Conservation (phyloP, 2,797 vertebrate genomes). For the Channa striata region DNA sequence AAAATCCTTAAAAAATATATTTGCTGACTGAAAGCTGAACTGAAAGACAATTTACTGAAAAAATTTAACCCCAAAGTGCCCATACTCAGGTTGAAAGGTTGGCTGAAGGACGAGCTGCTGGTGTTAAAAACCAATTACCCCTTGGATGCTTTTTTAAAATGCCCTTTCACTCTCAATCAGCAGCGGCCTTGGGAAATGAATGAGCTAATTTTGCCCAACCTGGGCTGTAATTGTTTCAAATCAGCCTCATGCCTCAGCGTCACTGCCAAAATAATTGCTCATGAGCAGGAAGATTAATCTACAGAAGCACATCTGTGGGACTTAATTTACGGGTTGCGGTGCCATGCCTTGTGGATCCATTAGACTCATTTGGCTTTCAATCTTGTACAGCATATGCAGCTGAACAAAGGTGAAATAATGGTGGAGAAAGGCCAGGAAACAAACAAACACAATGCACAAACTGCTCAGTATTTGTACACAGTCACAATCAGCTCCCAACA, state of each 20-base stretch:
- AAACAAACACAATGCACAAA: constrained; percentile 36
- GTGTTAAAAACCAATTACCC: constrained; percentile 68
- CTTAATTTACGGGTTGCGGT: constrained; percentile 74
- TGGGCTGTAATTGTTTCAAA: constrained; percentile 84
- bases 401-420: constrained; percentile 61
- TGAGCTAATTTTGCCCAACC: constrained; percentile 77
- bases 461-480: constrained; percentile 32
- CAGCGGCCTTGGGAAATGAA: constrained; percentile 65
- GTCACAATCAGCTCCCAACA: constrained; percentile 3
- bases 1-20: constrained; percentile 18
- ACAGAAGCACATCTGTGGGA: constrained; percentile 83
- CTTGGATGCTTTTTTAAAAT: constrained; percentile 53
- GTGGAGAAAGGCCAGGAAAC: constrained; percentile 30
- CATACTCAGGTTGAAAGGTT: constrained; percentile 22
- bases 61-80: constrained; percentile 16
- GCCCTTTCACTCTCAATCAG: constrained; percentile 67
- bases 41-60: not conserved
- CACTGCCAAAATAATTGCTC: constrained; percentile 77
- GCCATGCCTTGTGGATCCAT: constrained; percentile 68
- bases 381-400: constrained; percentile 56
- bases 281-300: constrained; percentile 82
- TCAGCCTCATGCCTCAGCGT: constrained; percentile 79
- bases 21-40: constrained; percentile 12
- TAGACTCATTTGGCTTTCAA: constrained; percentile 65
- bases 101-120: constrained; percentile 32